phyloP scores from a whole-genome alignment of 2,888 invertebrate species.

The Choristoneura rosaceana region DNA sequence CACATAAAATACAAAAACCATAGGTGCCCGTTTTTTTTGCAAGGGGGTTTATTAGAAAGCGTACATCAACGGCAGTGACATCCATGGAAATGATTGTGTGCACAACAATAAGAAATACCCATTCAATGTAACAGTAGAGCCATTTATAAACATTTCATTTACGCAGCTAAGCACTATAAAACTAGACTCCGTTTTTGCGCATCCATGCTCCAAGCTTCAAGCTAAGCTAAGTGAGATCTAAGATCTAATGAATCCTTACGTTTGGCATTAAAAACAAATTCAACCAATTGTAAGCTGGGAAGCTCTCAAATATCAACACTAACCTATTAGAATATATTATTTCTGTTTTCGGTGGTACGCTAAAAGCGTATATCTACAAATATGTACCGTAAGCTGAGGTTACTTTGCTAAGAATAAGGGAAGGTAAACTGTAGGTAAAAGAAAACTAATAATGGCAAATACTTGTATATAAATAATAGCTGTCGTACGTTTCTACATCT shows the following conservation, averaged over 20 bases:
- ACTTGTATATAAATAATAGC: no score
- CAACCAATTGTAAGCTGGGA: slow-evolving; percentile 34
- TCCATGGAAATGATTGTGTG: no score
- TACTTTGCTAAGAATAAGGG: not conserved
- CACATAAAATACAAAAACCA: no score
- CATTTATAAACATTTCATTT: slow-evolving; percentile 22
- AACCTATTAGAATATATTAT: slow-evolving; percentile 38
- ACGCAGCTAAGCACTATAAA: slow-evolving; percentile 2
- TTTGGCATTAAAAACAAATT: slow-evolving; percentile 41
- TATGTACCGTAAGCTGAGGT: slow-evolving; percentile 1
- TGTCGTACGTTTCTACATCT: no score
- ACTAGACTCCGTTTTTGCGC: slow-evolving; percentile 30
- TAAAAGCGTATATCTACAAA: slow-evolving; percentile 14
- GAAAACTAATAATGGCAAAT: no score
- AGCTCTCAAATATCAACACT: slow-evolving; percentile 25
- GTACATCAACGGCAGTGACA: no score
- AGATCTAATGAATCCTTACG: slow-evolving; percentile 25
- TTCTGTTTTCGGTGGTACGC: slow-evolving; percentile 36
- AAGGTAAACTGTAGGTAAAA: no score
- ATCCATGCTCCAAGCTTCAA: slow-evolving; percentile 28
- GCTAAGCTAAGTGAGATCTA: slow-evolving; percentile 11
- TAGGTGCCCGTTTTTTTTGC: no score
- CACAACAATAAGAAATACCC: not conserved
- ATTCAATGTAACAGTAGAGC: not conserved
- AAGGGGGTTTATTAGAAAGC: no score